These are phyloP conservation scores for Helicoverpa zea DNA, from an alignment of 1,140 invertebrate species.

Conservation along the genomic window DNA sequence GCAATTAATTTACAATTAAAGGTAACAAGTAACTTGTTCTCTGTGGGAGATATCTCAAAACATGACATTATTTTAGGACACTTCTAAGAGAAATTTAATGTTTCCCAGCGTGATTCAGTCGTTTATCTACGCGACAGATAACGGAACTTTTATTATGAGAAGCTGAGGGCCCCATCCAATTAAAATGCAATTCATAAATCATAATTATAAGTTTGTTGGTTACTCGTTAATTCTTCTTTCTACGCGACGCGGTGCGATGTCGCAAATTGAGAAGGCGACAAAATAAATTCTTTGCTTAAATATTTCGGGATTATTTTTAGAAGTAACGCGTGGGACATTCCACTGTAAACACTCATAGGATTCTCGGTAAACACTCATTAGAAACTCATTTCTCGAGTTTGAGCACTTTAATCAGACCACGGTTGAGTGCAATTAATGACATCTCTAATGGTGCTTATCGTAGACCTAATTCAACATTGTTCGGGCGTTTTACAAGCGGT, in stretches of 20 bases:
- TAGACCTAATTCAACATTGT: conserved; percentile 30
- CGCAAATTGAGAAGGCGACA: not conserved
- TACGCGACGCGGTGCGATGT: not conserved
- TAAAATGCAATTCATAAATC: not conserved
- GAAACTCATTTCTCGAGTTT: not conserved
- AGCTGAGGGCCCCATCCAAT: not conserved
- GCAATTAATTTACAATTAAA: no score
- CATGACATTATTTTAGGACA: no score
- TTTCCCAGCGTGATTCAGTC: not conserved
- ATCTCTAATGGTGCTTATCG: conserved; percentile 47
- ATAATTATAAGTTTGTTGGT: conserved; percentile 1
- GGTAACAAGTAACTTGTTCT: no score
- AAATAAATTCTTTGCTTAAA: not conserved
- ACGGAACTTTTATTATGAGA: not conserved
- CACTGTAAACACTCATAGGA: not conserved
- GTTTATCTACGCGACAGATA: conserved; percentile 9
- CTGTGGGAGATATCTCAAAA: no score
- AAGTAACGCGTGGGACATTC: conserved; percentile 3
- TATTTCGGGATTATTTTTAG: conserved; percentile 6
- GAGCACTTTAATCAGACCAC: not conserved
- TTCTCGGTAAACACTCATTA: not conserved
- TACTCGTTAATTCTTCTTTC: not conserved
- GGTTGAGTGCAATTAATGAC: not conserved
- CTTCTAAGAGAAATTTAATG: not conserved
- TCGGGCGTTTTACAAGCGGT: not conserved